phyloP scores from a whole-genome alignment of 2,888 invertebrate species.

The Nemurella pictetii region DNA sequence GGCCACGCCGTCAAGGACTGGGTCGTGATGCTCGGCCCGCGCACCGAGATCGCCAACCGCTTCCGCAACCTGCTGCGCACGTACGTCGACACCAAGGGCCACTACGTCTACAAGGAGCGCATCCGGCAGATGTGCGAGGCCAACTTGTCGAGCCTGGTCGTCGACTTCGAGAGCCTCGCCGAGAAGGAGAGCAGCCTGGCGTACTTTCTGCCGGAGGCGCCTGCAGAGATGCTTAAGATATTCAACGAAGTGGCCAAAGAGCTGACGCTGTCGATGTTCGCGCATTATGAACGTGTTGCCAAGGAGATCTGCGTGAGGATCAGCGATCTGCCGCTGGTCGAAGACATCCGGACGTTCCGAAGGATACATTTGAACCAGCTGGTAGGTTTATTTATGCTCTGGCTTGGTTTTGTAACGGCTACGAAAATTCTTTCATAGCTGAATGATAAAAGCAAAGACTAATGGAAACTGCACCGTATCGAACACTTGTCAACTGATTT shows the following conservation, averaged over 20 bases:
- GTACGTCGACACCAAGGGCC: constrained; percentile 82
- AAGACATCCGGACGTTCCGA: constrained; percentile 90
- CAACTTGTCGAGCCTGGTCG: constrained; percentile 81
- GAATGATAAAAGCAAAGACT: too few species aligned
- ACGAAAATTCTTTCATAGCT: too few species aligned
- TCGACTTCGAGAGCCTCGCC: constrained; percentile 91
- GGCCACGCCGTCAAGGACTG: constrained; percentile 94
- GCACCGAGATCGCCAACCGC: constrained; percentile 93
- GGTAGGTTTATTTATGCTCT: constrained; percentile 55
- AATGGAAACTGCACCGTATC: too few species aligned
- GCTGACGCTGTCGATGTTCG: constrained; percentile 90
- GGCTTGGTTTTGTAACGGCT: too few species aligned
- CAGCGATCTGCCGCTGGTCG: constrained; percentile 91
- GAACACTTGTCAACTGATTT: too few species aligned
- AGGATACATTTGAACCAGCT: constrained; percentile 60
- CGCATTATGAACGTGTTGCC: constrained; percentile 93
- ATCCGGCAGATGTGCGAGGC: constrained; percentile 94
- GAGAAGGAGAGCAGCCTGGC: constrained; percentile 90
- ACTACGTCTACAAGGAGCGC: constrained; percentile 88
- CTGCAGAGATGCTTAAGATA: constrained; percentile 93
- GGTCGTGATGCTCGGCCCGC: constrained; percentile 94
- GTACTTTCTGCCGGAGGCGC: constrained; percentile 97
- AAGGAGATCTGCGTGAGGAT: constrained; percentile 94
- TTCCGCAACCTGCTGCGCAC: constrained; percentile 90
- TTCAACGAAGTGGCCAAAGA: constrained; percentile 94